A percentile compares a stretch with the other conserved stretches of the same genome.
phyloP scores from a whole-genome alignment of 2,113 vertebrate genomes.

The Clarias macrocephalus region DNA sequence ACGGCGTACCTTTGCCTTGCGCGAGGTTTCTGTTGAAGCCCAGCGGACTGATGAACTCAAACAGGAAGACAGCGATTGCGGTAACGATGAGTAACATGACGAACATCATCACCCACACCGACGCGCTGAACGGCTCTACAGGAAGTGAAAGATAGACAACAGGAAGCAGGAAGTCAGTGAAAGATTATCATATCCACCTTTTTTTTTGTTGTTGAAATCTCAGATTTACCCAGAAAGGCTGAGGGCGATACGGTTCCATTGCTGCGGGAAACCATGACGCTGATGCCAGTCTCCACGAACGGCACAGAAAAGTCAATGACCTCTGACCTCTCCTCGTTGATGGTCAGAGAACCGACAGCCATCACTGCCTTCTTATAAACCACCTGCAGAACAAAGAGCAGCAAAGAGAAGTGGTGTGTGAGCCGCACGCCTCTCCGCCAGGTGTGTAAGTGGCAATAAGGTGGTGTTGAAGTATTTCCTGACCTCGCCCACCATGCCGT shows the following conservation, averaged over 20 bases:
- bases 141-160: constrained; percentile 41
- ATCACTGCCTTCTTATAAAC: constrained; percentile 93
- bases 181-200: constrained; percentile 46
- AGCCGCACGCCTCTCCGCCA: neutral
- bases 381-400: constrained; percentile 73
- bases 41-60: constrained; percentile 96
- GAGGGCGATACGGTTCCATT: constrained; percentile 97
- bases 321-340: constrained; percentile 94
- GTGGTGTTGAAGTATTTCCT: constrained; percentile 40
- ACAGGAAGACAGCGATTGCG: constrained; percentile 94
- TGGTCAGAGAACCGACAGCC: constrained; percentile 95
- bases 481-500: constrained; percentile 98
- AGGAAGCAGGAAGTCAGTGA: constrained; percentile 39
- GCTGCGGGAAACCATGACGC: constrained; percentile 98
- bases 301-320: constrained; percentile 97
- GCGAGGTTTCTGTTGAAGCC: constrained; percentile 97
- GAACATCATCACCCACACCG: constrained; percentile 99
- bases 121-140: constrained; percentile 94
- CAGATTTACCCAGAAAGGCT: constrained; percentile 88
- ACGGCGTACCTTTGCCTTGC: constrained; percentile 88
- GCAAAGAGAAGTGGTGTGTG: neutral
- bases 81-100: constrained; percentile 97
- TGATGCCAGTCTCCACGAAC: constrained; percentile 97
- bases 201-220: constrained; percentile 66
- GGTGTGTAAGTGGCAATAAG: neutral